Evolutionary conservation across 1,140 invertebrate species (phyloP), one percentile per base, ranked within the genome.

Genomic region (Parapsyche elsis): DNA sequence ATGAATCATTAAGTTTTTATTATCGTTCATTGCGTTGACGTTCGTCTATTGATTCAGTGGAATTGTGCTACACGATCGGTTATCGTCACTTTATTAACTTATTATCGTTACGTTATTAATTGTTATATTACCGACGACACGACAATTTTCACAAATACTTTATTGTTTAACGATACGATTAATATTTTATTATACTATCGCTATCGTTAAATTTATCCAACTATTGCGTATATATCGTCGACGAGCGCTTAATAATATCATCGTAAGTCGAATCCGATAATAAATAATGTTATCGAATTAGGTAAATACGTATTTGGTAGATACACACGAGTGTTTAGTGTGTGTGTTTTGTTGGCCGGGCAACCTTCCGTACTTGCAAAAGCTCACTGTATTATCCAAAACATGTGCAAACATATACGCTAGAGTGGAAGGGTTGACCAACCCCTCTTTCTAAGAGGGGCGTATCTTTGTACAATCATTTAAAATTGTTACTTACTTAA

Each of bases 351-450:
- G 45, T 46, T 12, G 16, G 49, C 10, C 16, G 1, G 49, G 49
- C 10, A 53, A 53, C 24, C 64, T 12, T 24, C 9, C 21, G 38
- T 46, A 73, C 71, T 73, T 73, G 30, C 45, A 38, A 10, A 73
- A 23, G 21, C 19, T 67, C 64, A 67, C 64, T 26, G 71, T 46
- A 49, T 46, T 73, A 73, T 73, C 24, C 21, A 73, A 73, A 73
- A 46, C 71, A 73, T 73, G 38, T 46, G n/a, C 71, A 38, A 71
- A 71, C 67, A 38, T 24, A 46, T 46, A 73, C n/a, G 19, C 26
- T 71, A 24, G 16, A 14, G 12, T 71, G 19, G 9, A 71, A 30
- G 14, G 10, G 14, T 12, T 73, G n/a, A 38, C 30, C 16, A 46
- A 12, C 45, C 38, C 44, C 9, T 1, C 26, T 1, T 0, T 45